phyloP scores from a whole-genome alignment of 2,888 invertebrate species.

The Venusia cambrica region DNA sequence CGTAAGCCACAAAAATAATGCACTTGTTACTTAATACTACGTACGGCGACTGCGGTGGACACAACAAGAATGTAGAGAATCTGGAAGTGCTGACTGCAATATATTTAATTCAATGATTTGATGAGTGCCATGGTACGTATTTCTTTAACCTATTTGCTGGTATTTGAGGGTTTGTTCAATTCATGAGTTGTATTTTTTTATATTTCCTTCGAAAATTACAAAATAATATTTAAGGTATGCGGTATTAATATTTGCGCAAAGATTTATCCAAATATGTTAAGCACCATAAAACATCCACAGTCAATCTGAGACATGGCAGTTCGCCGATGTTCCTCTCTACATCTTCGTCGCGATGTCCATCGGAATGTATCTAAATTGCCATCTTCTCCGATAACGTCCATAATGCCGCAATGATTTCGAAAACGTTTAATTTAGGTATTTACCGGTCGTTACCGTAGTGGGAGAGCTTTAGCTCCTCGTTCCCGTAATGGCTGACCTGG shows the following conservation, averaged over 20 bases:
- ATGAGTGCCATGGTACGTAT: too few species aligned
- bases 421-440: constrained; percentile 56
- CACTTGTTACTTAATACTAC: too few species aligned
- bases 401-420: constrained; percentile 57
- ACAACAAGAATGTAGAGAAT: constrained; percentile 1
- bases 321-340: constrained; percentile 3
- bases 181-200: too few species aligned
- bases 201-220: too few species aligned
- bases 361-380: constrained; percentile 56
- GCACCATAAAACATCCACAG: too few species aligned
- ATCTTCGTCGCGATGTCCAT: constrained; percentile 29
- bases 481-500: constrained; percentile 10
- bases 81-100: constrained; percentile 10
- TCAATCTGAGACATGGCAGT: too few species aligned
- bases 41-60: constrained; percentile 13
- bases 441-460: constrained; percentile 43
- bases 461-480: constrained; percentile 20
- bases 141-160: too few species aligned
- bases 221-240: too few species aligned
- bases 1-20: constrained; percentile 19
- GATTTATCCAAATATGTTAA: too few species aligned
- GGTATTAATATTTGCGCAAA: too few species aligned
- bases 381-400: constrained; percentile 57
- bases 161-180: too few species aligned
- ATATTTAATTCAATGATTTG: too few species aligned